A percentile compares a stretch with the other conserved stretches of the same genome.
Evolutionary conservation across 2,888 invertebrate species (phyloP).

Genomic region (Petrolisthes cinctipes): DNA sequence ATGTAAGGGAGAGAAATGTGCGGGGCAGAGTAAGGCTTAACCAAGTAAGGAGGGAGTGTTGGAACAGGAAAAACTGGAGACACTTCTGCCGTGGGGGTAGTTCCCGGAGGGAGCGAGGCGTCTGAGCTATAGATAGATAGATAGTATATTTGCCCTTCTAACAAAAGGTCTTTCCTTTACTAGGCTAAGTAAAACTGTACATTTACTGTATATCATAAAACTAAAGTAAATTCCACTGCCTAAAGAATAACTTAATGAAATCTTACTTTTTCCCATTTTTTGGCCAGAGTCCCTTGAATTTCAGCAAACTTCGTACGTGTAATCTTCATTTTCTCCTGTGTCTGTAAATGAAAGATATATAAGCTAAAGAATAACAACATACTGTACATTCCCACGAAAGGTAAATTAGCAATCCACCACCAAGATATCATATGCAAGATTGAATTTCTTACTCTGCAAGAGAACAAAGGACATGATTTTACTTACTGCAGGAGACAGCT

Average conservation of each 20-base stretch:
- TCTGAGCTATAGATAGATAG: slow-evolving; percentile 7
- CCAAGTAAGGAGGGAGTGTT: no score
- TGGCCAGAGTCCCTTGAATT: slow-evolving; percentile 32
- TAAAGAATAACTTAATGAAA: not conserved
- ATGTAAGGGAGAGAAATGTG: no score
- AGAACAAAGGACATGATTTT: not conserved
- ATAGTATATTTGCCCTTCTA: not conserved
- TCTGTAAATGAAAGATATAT: slow-evolving; percentile 22
- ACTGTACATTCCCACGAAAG: not conserved
- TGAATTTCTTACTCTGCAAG: not conserved
- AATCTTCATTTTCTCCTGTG: slow-evolving; percentile 42
- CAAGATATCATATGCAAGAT: not conserved
- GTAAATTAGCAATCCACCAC: not conserved
- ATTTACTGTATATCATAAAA: no score
- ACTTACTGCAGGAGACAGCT: slow-evolving; percentile 58
- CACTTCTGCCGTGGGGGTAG: no score
- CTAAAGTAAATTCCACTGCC: no score
- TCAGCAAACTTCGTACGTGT: slow-evolving; percentile 41
- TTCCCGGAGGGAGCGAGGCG: not conserved
- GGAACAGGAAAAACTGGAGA: no score
- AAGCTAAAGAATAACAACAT: not conserved
- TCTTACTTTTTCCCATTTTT: slow-evolving; percentile 58
- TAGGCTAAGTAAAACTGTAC: no score
- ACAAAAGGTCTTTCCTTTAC: not conserved
- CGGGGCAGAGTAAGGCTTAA: no score